Evolutionary conservation across 1,140 invertebrate genomes (phyloP), one percentile per base, ranked within the genome.

Genomic region (Zaprionus ornatus): DNA sequence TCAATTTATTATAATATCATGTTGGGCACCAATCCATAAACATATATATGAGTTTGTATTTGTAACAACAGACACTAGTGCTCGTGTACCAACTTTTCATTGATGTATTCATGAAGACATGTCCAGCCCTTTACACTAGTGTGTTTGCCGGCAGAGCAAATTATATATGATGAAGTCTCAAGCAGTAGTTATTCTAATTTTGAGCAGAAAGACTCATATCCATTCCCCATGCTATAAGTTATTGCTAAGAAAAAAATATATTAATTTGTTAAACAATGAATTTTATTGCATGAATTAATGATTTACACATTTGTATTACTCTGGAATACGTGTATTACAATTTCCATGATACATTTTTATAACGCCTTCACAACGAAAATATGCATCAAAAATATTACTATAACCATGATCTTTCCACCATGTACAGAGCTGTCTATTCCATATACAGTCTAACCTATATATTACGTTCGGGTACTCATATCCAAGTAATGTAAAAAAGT

Each of bases 401-500:
- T 98, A 97, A 4, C 96, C 97, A 80, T 97, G 95, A 74, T 96
- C 94, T 74, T 94, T 94, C 97, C 97, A 98, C 97, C 97, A 98
- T 1, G 94, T 95, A 87, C 97, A 98, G 54, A 98, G 92, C 88
- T 98, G 97, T 52, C 96, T 93, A 88, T 98, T 98, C 96, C 97
- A 98, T 9, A 94, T 94, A 92, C 97, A 98, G 54, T 97, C 96
- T 21, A 98, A 91, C 19, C 94, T 94, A 86, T 97, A 95, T 82
- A 98, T 96, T 21, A 97, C 91, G 74, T 96, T 93, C 4, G 96
- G 95, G 82, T 96, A 93, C 81, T 97, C 97, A 78, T 92, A 94
- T 1, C 94, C 94, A 6, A 97, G 78, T 25, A 98, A 87, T 0
- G 97, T 97, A 85, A 97, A 98, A 92, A 97, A 97, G 93, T 98